Conservation (phyloP, 2,888 invertebrate genomes). For the Nomada ferruginata region DNA sequence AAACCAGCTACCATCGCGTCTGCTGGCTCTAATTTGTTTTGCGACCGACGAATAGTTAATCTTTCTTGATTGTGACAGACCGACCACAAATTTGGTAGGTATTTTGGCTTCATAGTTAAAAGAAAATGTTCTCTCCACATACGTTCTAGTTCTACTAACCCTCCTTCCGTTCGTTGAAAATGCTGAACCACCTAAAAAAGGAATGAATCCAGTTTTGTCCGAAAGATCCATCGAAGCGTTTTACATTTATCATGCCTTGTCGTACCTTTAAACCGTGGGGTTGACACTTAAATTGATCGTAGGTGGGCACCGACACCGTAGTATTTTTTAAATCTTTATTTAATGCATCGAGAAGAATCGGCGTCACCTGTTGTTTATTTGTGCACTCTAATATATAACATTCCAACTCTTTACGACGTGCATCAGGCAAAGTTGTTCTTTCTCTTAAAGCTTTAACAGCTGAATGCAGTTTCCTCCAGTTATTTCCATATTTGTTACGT, state of each 20-base stretch:
- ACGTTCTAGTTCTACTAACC: slow-evolving; percentile 89
- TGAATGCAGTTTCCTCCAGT: slow-evolving; percentile 86
- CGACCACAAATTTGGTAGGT: slow-evolving; percentile 91
- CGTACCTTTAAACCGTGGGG: slow-evolving; percentile 79
- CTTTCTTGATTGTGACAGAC: slow-evolving; percentile 89
- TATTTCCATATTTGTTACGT: slow-evolving; percentile 74
- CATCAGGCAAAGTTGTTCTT: slow-evolving; percentile 72
- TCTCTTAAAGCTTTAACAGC: slow-evolving; percentile 87
- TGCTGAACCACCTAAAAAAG: slow-evolving; percentile 86
- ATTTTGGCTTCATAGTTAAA: slow-evolving; percentile 88
- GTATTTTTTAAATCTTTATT: slow-evolving; percentile 71
- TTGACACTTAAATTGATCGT: slow-evolving; percentile 64
- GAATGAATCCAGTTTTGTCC: background rate
- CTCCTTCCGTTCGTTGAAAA: slow-evolving; percentile 85
- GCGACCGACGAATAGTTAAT: slow-evolving; percentile 81
- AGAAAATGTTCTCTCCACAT: slow-evolving; percentile 92
- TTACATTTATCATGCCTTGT: background rate
- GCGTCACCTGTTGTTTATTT: slow-evolving; percentile 72
- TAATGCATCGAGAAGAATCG: slow-evolving; percentile 70
- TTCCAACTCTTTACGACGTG: slow-evolving; percentile 77
- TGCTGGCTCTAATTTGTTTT: slow-evolving; percentile 80
- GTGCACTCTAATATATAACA: slow-evolving; percentile 73
- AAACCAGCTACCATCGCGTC: slow-evolving; percentile 81
- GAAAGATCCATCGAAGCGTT: background rate
- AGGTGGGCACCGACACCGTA: slow-evolving; percentile 36